These are phyloP conservation scores for Microtus ochrogaster DNA, from an alignment of 2,113 vertebrate genomes.

Conservation along the genomic window DNA sequence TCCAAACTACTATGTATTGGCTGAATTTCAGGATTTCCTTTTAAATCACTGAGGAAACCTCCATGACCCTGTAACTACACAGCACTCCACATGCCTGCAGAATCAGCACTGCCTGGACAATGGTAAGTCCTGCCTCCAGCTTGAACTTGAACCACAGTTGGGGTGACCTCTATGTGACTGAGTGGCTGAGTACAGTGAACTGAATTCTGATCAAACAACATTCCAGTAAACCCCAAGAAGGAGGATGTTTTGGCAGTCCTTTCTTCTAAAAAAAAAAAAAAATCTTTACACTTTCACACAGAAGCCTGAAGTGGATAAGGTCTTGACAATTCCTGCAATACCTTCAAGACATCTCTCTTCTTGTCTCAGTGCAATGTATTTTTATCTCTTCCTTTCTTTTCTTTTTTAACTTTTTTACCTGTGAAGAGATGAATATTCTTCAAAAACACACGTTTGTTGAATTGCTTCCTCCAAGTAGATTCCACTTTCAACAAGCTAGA, in stretches of 20 bases:
- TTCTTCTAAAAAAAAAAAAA: background rate
- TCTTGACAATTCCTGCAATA: background rate
- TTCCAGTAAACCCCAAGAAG: background rate
- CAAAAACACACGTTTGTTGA: background rate
- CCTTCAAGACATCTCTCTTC: background rate
- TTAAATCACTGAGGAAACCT: background rate
- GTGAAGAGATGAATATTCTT: background rate
- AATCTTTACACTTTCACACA: background rate
- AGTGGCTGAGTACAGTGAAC: background rate
- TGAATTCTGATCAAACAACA: background rate
- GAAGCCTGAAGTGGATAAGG: background rate
- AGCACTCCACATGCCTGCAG: background rate
- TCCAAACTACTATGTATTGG: background rate
- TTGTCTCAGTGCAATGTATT: background rate
- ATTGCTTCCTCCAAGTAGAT: background rate
- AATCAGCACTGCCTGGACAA: background rate
- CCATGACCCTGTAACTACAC: background rate
- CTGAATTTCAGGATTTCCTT: background rate
- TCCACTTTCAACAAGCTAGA: background rate
- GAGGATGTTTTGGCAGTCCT: background rate
- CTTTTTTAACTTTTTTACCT: background rate
- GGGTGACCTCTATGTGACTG: background rate
- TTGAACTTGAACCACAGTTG: background rate
- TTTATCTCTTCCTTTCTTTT: background rate
- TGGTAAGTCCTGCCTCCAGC: background rate